Evolutionary conservation across 2,113 vertebrate genomes (phyloP), one percentile per base, ranked within the genome.

Genomic region (Misgurnus anguillicaudatus): DNA sequence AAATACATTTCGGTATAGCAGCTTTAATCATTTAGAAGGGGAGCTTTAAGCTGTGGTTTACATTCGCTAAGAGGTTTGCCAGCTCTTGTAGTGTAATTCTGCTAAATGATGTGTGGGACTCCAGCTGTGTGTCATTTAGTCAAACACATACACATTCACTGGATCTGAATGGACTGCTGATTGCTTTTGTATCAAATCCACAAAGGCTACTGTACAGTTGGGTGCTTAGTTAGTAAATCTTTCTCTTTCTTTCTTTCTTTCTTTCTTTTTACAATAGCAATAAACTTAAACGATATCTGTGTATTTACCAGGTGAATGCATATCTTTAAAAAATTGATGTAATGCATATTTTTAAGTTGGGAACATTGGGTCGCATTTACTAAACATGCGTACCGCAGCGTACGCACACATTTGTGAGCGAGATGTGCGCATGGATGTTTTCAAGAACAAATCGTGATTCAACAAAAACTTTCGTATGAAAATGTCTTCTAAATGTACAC

Each of bases 101-200:
- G 75, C 74, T 69, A 75, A 81, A 65, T 81, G 83, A 78, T 78
- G 75, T 78, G 64, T 78, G 61, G 73, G 76, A 70, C 60, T 81
- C 66, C 76, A 81, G 70, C 69, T 79, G 79, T 81, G 74, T 67
- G 74, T 81, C 60, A 71, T 81, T 78, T 79, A 71, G 75, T 61
- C 48, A 57, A 45, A 61, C 45, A n/a, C 80, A 47, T 53, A 67
- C 51, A 71, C 74, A 70, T 31, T 45, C 74, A 79, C 81, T 80
- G 74, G 55, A 61, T 58, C 67, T 86, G 81, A 88, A 85, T 88
- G 57, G 65, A 74, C 70, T 39, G 42, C 64, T 86, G 85, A 85
- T 86, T 88, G 76, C 81, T 38, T 77, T 81, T 86, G 73, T 83
- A 77, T 82, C 84, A 41, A 21, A 21, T 63, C 72, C 58, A 69